A percentile compares a stretch with the other conserved stretches of the same genome.
These are phyloP conservation scores for Thalassarche chlororhynchos DNA, from an alignment of 2,113 vertebrate species.

Conservation along the genomic window DNA sequence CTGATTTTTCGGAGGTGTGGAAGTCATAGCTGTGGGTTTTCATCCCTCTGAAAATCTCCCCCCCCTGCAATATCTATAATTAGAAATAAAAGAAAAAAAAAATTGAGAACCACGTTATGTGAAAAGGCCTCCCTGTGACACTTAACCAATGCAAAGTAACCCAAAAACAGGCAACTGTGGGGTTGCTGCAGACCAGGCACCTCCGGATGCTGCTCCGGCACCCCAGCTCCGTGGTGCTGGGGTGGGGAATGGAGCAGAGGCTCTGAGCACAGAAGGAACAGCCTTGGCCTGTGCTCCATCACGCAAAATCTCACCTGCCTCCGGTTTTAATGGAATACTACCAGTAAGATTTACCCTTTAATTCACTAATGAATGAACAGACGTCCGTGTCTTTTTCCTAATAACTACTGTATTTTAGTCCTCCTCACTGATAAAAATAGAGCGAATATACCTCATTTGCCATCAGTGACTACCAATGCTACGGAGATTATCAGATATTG, in stretches of 20 bases:
- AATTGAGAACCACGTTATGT: fast-evolving
- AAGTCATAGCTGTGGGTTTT: neutral
- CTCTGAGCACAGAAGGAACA: neutral
- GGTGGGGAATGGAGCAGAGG: neutral
- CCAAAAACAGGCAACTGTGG: fast-evolving
- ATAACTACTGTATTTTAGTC: neutral
- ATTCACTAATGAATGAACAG: neutral
- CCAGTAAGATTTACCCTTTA: neutral
- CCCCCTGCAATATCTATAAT: neutral
- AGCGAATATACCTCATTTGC: neutral
- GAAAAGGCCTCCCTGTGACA: fast-evolving
- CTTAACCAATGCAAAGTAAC: neutral
- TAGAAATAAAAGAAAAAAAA: neutral
- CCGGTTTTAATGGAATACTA: neutral
- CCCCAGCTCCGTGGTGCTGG: neutral
- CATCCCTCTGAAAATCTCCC: neutral
- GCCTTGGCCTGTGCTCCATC: neutral
- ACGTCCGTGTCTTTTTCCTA: neutral
- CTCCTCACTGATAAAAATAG: neutral
- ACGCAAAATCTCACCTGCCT: neutral
- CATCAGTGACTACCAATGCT: neutral
- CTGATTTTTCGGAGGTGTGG: neutral
- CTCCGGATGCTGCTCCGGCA: neutral
- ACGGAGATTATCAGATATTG: neutral
- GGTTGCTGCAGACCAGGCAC: neutral